Base-by-base conservation (phyloP, 2,888 invertebrate species). In the Perdita meconis region DNA sequence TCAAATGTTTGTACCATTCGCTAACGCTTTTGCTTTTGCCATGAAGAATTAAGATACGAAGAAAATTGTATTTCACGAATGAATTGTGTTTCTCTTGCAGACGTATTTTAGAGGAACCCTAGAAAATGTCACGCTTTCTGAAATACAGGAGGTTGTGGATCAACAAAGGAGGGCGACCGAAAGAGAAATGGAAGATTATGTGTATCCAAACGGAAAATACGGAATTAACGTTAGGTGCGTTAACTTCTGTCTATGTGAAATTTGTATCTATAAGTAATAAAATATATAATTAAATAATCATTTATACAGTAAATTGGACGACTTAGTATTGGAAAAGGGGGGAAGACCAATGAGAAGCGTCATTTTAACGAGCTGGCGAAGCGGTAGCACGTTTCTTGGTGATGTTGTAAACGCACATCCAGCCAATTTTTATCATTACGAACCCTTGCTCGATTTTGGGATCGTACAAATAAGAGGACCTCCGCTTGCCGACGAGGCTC, bases 381-480 rank as follows among this genome's bases (percentile, higher is more conserved):
- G 97, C 3, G 98, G 98, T 5, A 97, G 97, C 22, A 97, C 97
- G 40, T 98, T 98, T 91, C 94, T 98, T 63, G 97, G 97, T 65
- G 97, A 97, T 89, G 95, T 97, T 51, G 91, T 97, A 56, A 97
- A 97, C 91, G 94, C 97, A 30, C 95, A 97, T 90, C 97, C 97
- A 19, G 97, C 95, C 36, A 97, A 96, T 91, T 98, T 95, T 92
- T 98, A 97, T 93, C 97, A 97, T 91, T 98, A 97, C 90, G 98
- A 98, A 92, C 98, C 98, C 38, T 93, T 98, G 76, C 93, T 97
- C 74, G 95, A 96, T 89, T 96, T 96, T 92, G 96, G 96, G 77
- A 97, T 97, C 84, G 94, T 96, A 82, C 97, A 97, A 93, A 95
- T 97, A 71, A 94, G 97, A 86, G 96, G 96, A 8, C 94, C 95